phyloP scores from a whole-genome alignment of 2,797 vertebrate species.

The Sebastolobus alascanus region DNA sequence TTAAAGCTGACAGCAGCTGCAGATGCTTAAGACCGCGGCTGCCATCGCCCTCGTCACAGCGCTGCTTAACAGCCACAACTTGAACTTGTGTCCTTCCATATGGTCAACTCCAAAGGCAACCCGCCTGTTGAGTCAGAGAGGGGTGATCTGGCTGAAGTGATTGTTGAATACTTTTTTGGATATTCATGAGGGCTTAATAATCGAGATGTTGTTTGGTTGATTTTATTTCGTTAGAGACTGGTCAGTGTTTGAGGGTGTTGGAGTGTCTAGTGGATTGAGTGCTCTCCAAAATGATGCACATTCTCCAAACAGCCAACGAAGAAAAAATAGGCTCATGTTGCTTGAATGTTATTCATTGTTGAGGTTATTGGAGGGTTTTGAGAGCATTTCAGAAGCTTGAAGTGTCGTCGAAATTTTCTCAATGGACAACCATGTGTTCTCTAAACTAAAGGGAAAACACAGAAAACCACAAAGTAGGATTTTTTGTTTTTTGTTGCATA shows the following conservation, averaged over 20 bases:
- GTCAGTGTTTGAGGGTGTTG: constrained; percentile 31
- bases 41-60: constrained; percentile 24
- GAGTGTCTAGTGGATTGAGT: constrained; percentile 38
- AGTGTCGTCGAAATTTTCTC: constrained; percentile 5
- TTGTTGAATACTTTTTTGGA: constrained; percentile 37
- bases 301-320: constrained; percentile 31
- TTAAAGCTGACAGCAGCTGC: constrained; percentile 75
- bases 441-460: not conserved
- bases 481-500: too few relatives aligned
- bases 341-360: constrained; percentile 36
- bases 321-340: constrained; percentile 2
- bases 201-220: constrained; percentile 43
- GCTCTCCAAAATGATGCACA: constrained; percentile 44
- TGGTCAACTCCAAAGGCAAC: constrained; percentile 50
- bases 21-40: constrained; percentile 45
- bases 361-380: constrained; percentile 14
- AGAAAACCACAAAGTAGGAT: not conserved
- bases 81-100: constrained; percentile 47
- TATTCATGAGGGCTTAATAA: constrained; percentile 61
- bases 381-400: constrained; percentile 28
- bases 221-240: constrained; percentile 41
- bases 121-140: constrained; percentile 46
- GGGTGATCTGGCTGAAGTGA: constrained; percentile 28
- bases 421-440: not conserved
- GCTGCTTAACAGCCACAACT: constrained; percentile 35